Percentiles rank a stretch among this genome's conserved stretches.
Evolutionary conservation across 2,888 invertebrate species (phyloP).

Genomic region (Neoscelio sp.): DNA sequence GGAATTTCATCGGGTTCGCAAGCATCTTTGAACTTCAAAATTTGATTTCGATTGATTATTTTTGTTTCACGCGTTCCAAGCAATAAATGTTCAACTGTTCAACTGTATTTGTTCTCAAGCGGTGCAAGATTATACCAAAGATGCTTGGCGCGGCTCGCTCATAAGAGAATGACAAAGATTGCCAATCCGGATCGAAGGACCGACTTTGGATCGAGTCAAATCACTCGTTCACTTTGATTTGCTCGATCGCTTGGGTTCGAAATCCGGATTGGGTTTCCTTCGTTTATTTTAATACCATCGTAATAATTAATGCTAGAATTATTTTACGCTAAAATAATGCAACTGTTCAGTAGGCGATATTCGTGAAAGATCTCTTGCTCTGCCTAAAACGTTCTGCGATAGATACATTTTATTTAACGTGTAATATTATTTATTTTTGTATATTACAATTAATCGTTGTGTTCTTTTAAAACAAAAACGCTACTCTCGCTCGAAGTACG

Average conservation of each 20-base stretch:
- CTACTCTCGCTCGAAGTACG: slow-evolving; percentile 41
- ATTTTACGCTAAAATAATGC: slow-evolving; percentile 44
- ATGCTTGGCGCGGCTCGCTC: slow-evolving; percentile 21
- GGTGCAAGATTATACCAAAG: slow-evolving; percentile 27
- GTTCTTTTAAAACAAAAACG: slow-evolving; percentile 15
- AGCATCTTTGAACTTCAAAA: slow-evolving; percentile 76
- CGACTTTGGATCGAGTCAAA: no score
- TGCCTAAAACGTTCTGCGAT: slow-evolving; percentile 46
- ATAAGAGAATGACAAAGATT: slow-evolving; percentile 16
- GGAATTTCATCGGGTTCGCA: slow-evolving; percentile 80
- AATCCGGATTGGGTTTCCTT: background rate
- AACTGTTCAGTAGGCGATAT: slow-evolving; percentile 30
- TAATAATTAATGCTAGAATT: slow-evolving; percentile 56
- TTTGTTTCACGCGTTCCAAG: background rate
- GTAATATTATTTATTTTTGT: slow-evolving; percentile 23
- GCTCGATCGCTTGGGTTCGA: no score
- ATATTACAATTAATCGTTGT: slow-evolving; percentile 19
- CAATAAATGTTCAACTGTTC: no score
- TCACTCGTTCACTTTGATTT: no score
- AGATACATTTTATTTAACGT: slow-evolving; percentile 21
- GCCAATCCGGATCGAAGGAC: slow-evolving; percentile 18
- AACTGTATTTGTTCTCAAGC: no score
- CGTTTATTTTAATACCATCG: slow-evolving; percentile 11
- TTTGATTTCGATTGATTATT: background rate
- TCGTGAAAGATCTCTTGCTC: slow-evolving; percentile 33